Evolutionary conservation across 2,797 vertebrate genomes (phyloP), one percentile per base, ranked within the genome.

Genomic region (Otolemur crassicaudatus): DNA sequence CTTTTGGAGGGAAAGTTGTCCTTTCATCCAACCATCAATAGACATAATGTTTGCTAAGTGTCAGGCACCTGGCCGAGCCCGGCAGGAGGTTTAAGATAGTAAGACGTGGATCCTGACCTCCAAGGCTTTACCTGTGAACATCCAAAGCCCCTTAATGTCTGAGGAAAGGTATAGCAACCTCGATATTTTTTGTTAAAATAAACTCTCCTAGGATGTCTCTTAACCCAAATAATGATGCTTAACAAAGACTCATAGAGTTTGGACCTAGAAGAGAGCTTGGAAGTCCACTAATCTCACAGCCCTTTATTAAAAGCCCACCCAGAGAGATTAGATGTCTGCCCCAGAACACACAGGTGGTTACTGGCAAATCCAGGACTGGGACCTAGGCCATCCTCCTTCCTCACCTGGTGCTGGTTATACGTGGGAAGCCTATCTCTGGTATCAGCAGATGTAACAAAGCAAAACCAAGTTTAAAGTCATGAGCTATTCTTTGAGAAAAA

Each of bases 71-170:
- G 63, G 85, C 83, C 90, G 84, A 77, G 76, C 86, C 83, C 53
- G 19, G 49, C 7, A 0, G 76, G 89, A 34, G 37, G 23, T 27
- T 90, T 90, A 86, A 96, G 84, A 97, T 82, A 63, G 19, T 22
- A 63, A 96, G 67, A 34, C 43, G 40, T 19, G 40, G n/a, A 60
- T 87, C 87, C 61, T 95, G 94, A 92, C 83, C 89, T 91, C 92
- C n/a, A 77, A 89, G 90, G 83, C 49, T 96, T 96, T 95, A 91
- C 79, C 76, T 93, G 84, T 87, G 93, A 93, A 93, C 94, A 96
- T 96, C 70, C 94, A 95, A 96, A 93, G 70, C 34, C 31, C 37
- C 90, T 96, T 94, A 93, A 97, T 96, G 49, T 96, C 92, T 94
- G 60, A 95, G 82, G 93, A 96, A 97, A 93, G 65, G 61, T 40